Conservation (phyloP, 2,888 invertebrate genomes). For the Abrostola tripartita region DNA sequence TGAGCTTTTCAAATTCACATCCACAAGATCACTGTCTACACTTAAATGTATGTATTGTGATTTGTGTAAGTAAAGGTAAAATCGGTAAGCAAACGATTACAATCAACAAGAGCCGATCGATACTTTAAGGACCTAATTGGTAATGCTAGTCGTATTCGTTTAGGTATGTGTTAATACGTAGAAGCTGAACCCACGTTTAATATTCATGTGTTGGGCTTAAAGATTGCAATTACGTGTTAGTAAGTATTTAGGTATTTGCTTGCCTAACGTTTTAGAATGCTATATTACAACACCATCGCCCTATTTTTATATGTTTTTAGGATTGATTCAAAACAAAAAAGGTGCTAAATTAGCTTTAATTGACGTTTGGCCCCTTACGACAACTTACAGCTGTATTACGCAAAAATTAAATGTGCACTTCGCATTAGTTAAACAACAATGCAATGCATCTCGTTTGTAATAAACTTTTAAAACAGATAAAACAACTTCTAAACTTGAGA, state of each 20-base stretch:
- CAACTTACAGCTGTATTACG: too few species aligned
- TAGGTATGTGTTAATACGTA: conserved; percentile 36
- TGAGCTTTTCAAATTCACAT: too few species aligned
- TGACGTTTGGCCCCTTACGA: too few species aligned
- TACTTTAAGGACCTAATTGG: conserved; percentile 1
- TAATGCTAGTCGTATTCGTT: conserved; percentile 1
- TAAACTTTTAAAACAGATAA: background rate
- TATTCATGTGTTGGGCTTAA: conserved; percentile 38
- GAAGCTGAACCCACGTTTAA: conserved; percentile 28
- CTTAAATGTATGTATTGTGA: too few species aligned
- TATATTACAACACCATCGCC: too few species aligned
- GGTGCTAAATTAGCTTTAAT: too few species aligned
- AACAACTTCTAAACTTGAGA: background rate
- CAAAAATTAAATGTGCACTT: too few species aligned
- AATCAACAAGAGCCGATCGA: background rate
- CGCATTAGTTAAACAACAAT: background rate
- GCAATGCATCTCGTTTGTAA: background rate
- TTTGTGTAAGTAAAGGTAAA: too few species aligned
- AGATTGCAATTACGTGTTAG: conserved; percentile 27
- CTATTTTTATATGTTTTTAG: too few species aligned
- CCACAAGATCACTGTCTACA: too few species aligned
- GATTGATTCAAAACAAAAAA: too few species aligned
- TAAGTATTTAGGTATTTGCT: conserved; percentile 1
- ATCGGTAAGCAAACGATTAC: background rate
- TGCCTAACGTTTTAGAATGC: background rate